Percentiles rank a stretch among this genome's conserved stretches.
These are phyloP conservation scores for Poecilobothrus nobilitatus DNA, from an alignment of 2,888 invertebrate species.

Conservation along the genomic window DNA sequence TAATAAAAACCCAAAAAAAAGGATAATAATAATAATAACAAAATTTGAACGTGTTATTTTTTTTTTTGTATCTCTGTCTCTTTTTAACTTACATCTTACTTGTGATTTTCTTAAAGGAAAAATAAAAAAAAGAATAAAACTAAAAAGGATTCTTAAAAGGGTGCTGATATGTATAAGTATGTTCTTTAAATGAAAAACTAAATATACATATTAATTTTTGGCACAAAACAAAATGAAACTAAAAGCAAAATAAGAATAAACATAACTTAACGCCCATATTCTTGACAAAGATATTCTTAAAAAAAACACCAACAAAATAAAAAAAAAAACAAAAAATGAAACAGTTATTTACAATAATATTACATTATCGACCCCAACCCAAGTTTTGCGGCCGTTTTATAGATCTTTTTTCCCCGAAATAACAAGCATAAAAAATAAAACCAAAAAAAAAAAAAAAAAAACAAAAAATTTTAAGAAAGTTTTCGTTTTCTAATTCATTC, in stretches of 20 bases:
- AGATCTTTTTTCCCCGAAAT: neutral
- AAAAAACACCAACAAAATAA: too few relatives aligned
- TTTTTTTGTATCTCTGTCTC: too few relatives aligned
- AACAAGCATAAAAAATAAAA: neutral
- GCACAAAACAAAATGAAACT: too few relatives aligned
- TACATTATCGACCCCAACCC: neutral
- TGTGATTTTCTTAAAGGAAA: too few relatives aligned
- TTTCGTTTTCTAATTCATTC: neutral
- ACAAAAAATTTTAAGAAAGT: neutral
- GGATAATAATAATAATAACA: neutral
- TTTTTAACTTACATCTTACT: too few relatives aligned
- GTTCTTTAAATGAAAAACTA: neutral
- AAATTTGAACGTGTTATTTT: neutral
- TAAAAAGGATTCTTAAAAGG: neutral
- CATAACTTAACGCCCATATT: too few relatives aligned
- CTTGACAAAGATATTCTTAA: too few relatives aligned
- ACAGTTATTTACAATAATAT: neutral
- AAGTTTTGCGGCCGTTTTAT: neutral
- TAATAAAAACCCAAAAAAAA: neutral
- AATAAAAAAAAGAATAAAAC: too few relatives aligned
- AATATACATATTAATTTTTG: neutral
- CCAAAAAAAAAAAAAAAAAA: neutral
- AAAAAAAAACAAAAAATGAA: too few relatives aligned
- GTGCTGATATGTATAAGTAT: neutral
- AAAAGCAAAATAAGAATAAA: too few relatives aligned